These are phyloP conservation scores for Allobates femoralis DNA, from an alignment of 2,797 vertebrate genomes.

Conservation along the genomic window DNA sequence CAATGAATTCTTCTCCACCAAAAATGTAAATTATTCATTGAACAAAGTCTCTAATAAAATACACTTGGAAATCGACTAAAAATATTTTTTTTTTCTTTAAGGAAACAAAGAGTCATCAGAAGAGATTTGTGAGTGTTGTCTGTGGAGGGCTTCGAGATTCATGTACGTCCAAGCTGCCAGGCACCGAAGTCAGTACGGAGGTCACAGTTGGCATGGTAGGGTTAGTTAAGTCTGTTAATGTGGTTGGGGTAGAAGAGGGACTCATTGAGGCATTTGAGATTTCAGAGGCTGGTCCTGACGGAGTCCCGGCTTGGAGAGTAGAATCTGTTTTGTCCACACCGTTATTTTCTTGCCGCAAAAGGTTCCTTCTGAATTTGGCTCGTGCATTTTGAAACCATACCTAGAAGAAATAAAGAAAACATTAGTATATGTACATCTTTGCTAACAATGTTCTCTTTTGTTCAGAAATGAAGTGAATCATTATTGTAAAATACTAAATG, in stretches of 20 bases:
- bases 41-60: constrained; percentile 89
- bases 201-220: constrained; percentile 98
- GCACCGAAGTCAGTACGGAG: constrained; percentile 91
- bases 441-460: background rate
- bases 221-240: constrained; percentile 97
- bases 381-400: constrained; percentile 99
- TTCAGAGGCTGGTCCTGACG: constrained; percentile 94
- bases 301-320: constrained; percentile 90
- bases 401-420: constrained; percentile 73
- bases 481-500: too few species aligned
- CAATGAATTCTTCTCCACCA: constrained; percentile 75
- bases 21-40: constrained; percentile 84
- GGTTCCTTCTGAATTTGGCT: constrained; percentile 98
- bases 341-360: constrained; percentile 95
- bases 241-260: constrained; percentile 96
- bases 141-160: constrained; percentile 97
- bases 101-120: constrained; percentile 89
- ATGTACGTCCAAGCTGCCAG: constrained; percentile 89
- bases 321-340: constrained; percentile 95
- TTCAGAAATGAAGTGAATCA: too few species aligned
- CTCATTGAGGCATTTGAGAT: constrained; percentile 98
- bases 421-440: background rate
- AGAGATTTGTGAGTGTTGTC: constrained; percentile 97
- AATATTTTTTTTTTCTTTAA: constrained; percentile 82
- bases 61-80: constrained; percentile 86